A percentile compares a stretch with the other conserved stretches of the same genome.
Evolutionary conservation across 1,140 invertebrate species (phyloP).

Genomic region (Diprion similis): DNA sequence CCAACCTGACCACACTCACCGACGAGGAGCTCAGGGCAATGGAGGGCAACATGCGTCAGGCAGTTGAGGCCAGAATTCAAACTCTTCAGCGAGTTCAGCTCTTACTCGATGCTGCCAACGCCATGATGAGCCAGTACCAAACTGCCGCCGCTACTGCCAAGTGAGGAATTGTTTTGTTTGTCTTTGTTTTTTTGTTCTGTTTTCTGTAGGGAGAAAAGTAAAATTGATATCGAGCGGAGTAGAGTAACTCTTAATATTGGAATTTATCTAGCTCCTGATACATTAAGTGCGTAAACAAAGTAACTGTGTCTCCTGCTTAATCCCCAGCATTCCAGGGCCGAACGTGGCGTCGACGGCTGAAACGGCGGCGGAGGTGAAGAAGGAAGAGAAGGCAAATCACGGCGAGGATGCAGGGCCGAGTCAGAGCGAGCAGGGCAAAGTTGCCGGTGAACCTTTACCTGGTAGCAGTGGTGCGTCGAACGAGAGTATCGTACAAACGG

Average conservation of each 20-base stretch:
- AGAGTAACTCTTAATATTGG: too few relatives aligned
- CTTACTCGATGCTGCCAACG: slow-evolving; percentile 54
- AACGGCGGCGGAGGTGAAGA: slow-evolving; percentile 1
- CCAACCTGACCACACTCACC: slow-evolving; percentile 76
- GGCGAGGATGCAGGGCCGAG: not conserved
- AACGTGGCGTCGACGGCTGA: not conserved
- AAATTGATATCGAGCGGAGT: too few relatives aligned
- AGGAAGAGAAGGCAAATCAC: slow-evolving; percentile 19
- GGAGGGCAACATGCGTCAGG: slow-evolving; percentile 86
- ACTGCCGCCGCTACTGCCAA: slow-evolving; percentile 51
- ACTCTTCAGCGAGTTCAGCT: slow-evolving; percentile 56
- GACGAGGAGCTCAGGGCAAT: slow-evolving; percentile 85
- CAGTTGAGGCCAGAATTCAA: slow-evolving; percentile 89
- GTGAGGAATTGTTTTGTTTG: slow-evolving; percentile 38
- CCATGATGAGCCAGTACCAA: slow-evolving; percentile 61
- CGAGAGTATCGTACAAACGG: slow-evolving; percentile 24
- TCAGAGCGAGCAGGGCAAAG: slow-evolving; percentile 20
- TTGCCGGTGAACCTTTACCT: slow-evolving; percentile 18
- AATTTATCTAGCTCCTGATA: too few relatives aligned
- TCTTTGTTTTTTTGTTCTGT: too few relatives aligned
- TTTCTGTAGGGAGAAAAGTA: too few relatives aligned
- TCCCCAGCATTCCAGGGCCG: slow-evolving; percentile 45
- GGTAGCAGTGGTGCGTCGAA: not conserved
- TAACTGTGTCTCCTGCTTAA: too few relatives aligned
- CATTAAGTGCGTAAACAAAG: too few relatives aligned